Base-by-base conservation (phyloP, 2,888 invertebrate genomes). In the Perdita meconis region DNA sequence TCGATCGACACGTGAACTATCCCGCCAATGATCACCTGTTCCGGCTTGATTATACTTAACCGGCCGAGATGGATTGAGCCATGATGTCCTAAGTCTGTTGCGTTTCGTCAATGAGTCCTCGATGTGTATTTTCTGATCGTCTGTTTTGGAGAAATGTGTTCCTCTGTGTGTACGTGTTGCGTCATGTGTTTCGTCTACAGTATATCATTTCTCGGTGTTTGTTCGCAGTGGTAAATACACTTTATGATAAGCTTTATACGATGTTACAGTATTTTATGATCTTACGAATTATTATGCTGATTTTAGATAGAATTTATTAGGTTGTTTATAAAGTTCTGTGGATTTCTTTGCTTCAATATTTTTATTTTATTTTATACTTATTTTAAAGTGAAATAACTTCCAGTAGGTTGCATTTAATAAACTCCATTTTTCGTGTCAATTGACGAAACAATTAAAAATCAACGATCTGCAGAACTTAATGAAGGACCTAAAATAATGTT, bases 61-160 rank as follows among this genome's bases (percentile, higher is more conserved):
- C 71, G 40, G 26, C 30, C 4, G 30, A 40, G 30, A 40, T 56
- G 34, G 22, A 56, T 10, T 10, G 1, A 12, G n/a, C n/a, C 8
- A n/a, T 12, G 2, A 8, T 6, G 30, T 30, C 24, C 13, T 2
- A 22, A 42, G 40, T 50, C 24, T 22, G 13, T 12, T 22, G 19
- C 36, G 10, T 44, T 67, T 68, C 19, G n/a, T 59, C 44, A 59
- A 36, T 38, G 36, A 50, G n/a, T 30, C 3, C 19, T 19, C 36
- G 24, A 0, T 36, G 19, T 19, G 22, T 22, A 19, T 22, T 50
- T 8, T 60, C n/a, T 6, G n/a, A 10, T 50, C 16, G 8, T 4
- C 8, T 5, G 10, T 51, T 36, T n/a, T 12, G 1, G 12, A 30
- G 0, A 30, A 13, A 16, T 44, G 1, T 30, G 38, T 8, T 19